Evolutionary conservation across 1,140 invertebrate genomes (phyloP).

Genomic region (Conus ventricosus): DNA sequence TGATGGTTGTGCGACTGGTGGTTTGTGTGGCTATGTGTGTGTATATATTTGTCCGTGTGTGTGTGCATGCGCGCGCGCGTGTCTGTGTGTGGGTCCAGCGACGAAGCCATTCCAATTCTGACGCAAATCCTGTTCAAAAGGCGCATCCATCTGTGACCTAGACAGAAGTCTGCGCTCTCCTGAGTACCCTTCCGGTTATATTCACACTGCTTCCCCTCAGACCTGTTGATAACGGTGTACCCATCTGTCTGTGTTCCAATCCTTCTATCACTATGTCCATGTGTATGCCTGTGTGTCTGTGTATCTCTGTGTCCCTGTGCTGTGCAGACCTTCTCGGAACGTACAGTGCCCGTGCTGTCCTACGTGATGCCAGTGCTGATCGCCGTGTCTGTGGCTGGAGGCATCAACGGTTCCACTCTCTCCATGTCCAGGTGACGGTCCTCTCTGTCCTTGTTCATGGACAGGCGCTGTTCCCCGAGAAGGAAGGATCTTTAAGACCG

Average conservation of each 20-base stretch:
- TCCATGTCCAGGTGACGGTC: not conserved
- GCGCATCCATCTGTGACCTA: too few relatives aligned
- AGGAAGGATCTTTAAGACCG: not conserved
- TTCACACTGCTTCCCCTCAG: too few relatives aligned
- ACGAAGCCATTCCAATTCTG: too few relatives aligned
- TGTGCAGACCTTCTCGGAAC: conserved; percentile 89
- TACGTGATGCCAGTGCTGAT: conserved; percentile 98
- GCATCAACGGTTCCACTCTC: conserved; percentile 92
- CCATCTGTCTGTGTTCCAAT: too few relatives aligned
- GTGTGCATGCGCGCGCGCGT: not conserved
- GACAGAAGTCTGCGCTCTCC: too few relatives aligned
- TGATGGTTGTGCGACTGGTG: too few relatives aligned
- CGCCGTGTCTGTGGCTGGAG: conserved; percentile 97
- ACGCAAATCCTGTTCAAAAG: too few relatives aligned
- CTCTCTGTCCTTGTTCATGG: not conserved
- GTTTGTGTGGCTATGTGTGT: not conserved
- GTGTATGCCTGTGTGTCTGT: not conserved
- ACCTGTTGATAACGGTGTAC: too few relatives aligned
- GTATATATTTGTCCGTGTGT: not conserved
- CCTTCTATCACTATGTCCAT: not conserved
- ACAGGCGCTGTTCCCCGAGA: not conserved
- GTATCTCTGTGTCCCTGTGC: not conserved
- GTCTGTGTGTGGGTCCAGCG: not conserved
- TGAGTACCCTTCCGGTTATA: too few relatives aligned
- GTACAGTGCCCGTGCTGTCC: conserved; percentile 90